Conservation (phyloP, 1,140 invertebrate species). For the Pseudomyrmex pallidus region DNA sequence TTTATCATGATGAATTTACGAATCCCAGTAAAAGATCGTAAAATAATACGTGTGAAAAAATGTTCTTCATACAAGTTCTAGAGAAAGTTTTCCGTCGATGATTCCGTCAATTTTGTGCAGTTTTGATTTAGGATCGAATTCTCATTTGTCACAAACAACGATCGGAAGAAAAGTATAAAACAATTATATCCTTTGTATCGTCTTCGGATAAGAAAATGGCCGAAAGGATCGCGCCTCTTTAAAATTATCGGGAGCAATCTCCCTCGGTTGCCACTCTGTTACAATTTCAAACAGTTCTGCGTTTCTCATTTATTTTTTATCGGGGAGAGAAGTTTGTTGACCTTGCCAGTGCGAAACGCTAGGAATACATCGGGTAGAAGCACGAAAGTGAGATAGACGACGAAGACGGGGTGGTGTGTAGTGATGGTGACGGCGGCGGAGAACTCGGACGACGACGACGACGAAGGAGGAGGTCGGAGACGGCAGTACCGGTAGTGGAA, state of each 20-base stretch:
- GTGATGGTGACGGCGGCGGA: slow-evolving; percentile 40
- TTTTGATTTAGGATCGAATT: not conserved
- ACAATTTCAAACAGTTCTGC: slow-evolving; percentile 77
- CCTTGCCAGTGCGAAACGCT: slow-evolving; percentile 77
- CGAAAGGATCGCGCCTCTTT: slow-evolving; percentile 70
- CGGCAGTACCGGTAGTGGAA: not conserved
- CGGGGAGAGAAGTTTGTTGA: slow-evolving; percentile 77
- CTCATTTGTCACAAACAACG: not conserved
- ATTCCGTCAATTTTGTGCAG: no score
- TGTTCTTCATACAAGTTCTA: no score
- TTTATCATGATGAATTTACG: slow-evolving; percentile 19
- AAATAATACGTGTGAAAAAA: not conserved
- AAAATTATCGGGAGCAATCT: slow-evolving; percentile 72
- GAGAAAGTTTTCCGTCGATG: no score
- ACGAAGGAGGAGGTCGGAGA: slow-evolving; percentile 18
- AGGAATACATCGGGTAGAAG: slow-evolving; percentile 75
- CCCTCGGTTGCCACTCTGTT: slow-evolving; percentile 70
- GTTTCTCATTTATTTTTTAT: slow-evolving; percentile 77
- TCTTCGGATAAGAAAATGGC: slow-evolving; percentile 46
- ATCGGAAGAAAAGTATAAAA: not conserved
- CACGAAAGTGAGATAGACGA: slow-evolving; percentile 75
- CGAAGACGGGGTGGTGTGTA: slow-evolving; percentile 33
- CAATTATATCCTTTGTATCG: slow-evolving; percentile 34
- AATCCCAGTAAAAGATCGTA: not conserved
- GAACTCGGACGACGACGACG: not conserved